Evolutionary conservation across 2,797 vertebrate genomes (phyloP), one percentile per base, ranked within the genome.

Genomic region (Botia kubotai): DNA sequence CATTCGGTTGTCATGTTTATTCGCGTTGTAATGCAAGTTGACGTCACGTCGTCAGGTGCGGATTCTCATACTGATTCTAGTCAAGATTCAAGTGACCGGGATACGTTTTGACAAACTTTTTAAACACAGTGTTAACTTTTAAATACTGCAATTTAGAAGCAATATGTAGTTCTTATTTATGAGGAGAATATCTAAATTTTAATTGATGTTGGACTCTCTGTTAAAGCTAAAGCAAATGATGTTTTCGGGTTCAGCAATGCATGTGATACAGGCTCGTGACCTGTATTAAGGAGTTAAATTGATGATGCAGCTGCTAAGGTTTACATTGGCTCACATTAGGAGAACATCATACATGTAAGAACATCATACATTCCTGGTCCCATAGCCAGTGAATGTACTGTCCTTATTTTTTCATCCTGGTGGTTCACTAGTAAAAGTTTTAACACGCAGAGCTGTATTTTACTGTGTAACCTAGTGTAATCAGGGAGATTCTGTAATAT

Each of bases 191-290:
- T 63, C 52, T 26, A 48, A 67, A 57, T n/a, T 55, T 26, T 1
- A 17, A 5, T 74, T 23, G 53, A 7, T 46, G 63, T 77, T 29
- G 50, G 52, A 10, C 50, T 48, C 6, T 6, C 36, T 2, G 33
- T 29, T 33, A 7, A 33, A 33, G 2, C 60, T 16, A 0, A 58
- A 52, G 36, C 52, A 53, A 73, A 65, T n/a, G 33, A 67, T 58
- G 33, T 75, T 21, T 26, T 70, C 50, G 50, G 7, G 39, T 79
- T 84, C 79, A 14, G 10, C 48, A 77, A 83, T 86, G 80, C 93
- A 92, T 93, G 91, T 92, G 91, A 94, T 86, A 7, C 74, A 52
- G 84, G 75, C 91, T 90, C 88, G 90, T 94, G 92, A 91, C 84
- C 83, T 83, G 90, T 84, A 87, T 92, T 92, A 91, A 81, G 88